phyloP scores from a whole-genome alignment of 2,113 vertebrate species.

The Ginglymostoma cirratum region DNA sequence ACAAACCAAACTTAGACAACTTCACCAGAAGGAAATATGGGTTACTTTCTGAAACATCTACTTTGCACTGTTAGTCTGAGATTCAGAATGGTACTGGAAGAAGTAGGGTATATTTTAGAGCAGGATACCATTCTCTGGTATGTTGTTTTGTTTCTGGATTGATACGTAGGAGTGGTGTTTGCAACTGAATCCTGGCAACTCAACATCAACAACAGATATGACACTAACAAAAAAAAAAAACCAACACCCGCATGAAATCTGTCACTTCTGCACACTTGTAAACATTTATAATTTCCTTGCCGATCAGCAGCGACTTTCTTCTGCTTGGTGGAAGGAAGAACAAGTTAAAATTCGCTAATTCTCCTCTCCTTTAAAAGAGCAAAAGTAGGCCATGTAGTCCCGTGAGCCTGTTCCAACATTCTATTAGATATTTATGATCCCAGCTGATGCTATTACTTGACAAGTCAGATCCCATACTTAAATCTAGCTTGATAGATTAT shows the following conservation, averaged over 20 bases:
- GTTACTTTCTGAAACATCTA: neutral
- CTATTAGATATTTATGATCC: too few relatives aligned
- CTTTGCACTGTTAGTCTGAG: neutral
- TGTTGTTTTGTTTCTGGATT: neutral
- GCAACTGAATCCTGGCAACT: neutral
- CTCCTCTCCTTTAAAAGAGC: too few relatives aligned
- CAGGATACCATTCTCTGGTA: neutral
- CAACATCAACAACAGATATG: neutral
- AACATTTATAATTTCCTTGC: neutral
- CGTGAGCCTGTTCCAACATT: too few relatives aligned
- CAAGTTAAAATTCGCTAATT: neutral
- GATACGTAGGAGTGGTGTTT: neutral
- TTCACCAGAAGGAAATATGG: neutral
- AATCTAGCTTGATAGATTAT: too few relatives aligned
- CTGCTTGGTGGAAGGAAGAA: neutral
- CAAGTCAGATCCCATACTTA: too few relatives aligned
- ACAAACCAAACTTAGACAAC: neutral
- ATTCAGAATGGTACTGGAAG: neutral
- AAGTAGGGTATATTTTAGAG: neutral
- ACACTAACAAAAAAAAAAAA: neutral
- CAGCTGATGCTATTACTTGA: too few relatives aligned
- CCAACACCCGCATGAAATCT: neutral
- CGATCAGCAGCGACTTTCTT: neutral
- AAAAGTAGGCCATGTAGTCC: neutral
- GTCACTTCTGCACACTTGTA: neutral